Conservation (phyloP, 2,888 invertebrate species). For the Gymnosoma rotundatum region DNA sequence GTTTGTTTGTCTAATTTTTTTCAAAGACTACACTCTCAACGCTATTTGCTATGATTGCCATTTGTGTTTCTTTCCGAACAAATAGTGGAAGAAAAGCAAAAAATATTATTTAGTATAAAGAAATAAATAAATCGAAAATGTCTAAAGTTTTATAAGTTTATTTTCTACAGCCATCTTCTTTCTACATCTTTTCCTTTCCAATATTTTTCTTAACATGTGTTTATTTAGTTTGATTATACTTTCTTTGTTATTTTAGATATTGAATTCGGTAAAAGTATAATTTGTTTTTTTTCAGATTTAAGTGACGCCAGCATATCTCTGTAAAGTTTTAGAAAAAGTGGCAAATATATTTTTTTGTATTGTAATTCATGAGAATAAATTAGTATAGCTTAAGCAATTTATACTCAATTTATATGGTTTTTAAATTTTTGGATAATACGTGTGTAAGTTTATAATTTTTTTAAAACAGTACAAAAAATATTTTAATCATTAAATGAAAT, state of each 20-base stretch:
- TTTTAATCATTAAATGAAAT: too few species aligned
- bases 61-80: background rate
- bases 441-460: too few species aligned
- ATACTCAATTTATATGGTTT: background rate
- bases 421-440: too few species aligned
- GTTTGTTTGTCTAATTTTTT: background rate
- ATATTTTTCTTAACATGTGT: background rate
- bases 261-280: constrained; percentile 40
- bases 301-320: constrained; percentile 59
- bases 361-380: background rate
- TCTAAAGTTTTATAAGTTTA: constrained; percentile 59
- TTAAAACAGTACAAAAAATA: too few species aligned
- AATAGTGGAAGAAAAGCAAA: background rate
- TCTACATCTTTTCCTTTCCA: constrained; percentile 6
- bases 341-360: background rate
- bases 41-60: constrained; percentile 23
- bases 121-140: constrained; percentile 48
- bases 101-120: constrained; percentile 1
- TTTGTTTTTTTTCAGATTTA: constrained; percentile 18
- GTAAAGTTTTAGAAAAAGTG: constrained; percentile 8
- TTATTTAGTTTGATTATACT: background rate
- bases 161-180: constrained; percentile 8
- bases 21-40: constrained; percentile 1
- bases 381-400: background rate
- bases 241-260: constrained; percentile 13